A percentile compares a stretch with the other conserved stretches of the same genome.
These are phyloP conservation scores for Tribolium madens DNA, from an alignment of 1,140 invertebrate genomes.

Conservation along the genomic window DNA sequence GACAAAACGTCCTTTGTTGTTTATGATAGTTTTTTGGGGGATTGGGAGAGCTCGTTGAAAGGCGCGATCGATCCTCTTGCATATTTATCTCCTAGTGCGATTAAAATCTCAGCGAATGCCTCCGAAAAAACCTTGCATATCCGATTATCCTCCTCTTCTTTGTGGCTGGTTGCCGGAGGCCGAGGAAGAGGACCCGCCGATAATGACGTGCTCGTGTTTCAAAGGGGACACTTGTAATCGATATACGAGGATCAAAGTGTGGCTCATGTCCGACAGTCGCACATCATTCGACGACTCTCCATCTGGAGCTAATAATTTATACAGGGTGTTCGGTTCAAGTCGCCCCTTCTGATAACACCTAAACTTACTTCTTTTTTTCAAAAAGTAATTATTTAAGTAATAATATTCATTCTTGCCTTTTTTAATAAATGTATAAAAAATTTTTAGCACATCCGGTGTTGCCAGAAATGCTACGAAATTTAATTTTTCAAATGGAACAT, in stretches of 20 bases:
- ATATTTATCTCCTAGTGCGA: neutral
- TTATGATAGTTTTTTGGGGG: too few relatives aligned
- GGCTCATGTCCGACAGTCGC: slow-evolving; percentile 12
- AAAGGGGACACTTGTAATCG: slow-evolving; percentile 39
- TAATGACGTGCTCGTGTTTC: slow-evolving; percentile 39
- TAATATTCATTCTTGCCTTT: too few relatives aligned
- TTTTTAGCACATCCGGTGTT: too few relatives aligned
- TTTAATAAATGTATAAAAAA: too few relatives aligned
- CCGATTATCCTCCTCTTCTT: slow-evolving; percentile 23
- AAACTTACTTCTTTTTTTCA: too few relatives aligned
- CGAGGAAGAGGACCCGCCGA: slow-evolving; percentile 8
- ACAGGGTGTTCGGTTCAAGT: too few relatives aligned
- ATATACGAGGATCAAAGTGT: slow-evolving; percentile 42
- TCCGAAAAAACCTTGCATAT: slow-evolving; percentile 12
- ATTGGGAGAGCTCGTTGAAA: too few relatives aligned
- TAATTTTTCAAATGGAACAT: too few relatives aligned
- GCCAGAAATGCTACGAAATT: too few relatives aligned
- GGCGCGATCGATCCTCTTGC: neutral
- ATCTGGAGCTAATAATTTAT: slow-evolving; percentile 23
- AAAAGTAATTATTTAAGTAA: too few relatives aligned
- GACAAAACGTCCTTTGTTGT: too few relatives aligned
- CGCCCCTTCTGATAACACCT: too few relatives aligned
- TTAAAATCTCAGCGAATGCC: neutral
- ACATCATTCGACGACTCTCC: slow-evolving; percentile 15
- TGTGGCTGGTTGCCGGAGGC: neutral